These are phyloP conservation scores for Conomelus anceps DNA, from an alignment of 2,888 invertebrate species.

Conservation along the genomic window DNA sequence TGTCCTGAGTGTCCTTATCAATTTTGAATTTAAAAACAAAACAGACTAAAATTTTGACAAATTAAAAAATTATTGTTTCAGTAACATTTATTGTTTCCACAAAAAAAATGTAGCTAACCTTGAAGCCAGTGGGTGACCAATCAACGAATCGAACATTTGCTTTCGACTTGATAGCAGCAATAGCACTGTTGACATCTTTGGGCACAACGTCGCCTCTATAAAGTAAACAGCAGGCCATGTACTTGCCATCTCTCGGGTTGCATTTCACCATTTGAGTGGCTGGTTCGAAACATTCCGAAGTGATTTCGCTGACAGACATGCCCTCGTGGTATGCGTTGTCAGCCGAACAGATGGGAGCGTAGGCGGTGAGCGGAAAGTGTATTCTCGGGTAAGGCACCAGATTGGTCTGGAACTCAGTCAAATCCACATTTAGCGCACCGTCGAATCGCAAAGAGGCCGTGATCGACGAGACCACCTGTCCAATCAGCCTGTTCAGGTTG, in stretches of 20 bases:
- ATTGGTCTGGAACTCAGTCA: constrained; percentile 35
- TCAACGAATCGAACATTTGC: constrained; percentile 80
- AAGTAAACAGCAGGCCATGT: constrained; percentile 83
- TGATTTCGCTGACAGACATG: constrained; percentile 29
- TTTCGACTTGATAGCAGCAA: constrained; percentile 68
- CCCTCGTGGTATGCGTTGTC: constrained; percentile 27
- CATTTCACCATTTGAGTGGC: constrained; percentile 87
- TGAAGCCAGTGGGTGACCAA: constrained; percentile 91
- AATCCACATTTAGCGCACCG: constrained; percentile 32
- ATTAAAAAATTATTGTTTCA: too few relatives aligned
- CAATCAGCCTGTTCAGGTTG: constrained; percentile 77
- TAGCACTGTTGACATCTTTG: constrained; percentile 80
- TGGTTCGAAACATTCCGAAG: constrained; percentile 76
- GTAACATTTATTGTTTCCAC: too few relatives aligned
- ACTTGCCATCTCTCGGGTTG: constrained; percentile 73
- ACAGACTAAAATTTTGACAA: too few relatives aligned
- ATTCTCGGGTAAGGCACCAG: constrained; percentile 34
- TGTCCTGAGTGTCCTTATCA: too few relatives aligned
- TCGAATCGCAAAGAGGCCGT: constrained; percentile 33
- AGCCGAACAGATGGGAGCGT: constrained; percentile 31
- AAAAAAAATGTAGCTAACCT: constrained; percentile 47
- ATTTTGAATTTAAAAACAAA: too few relatives aligned
- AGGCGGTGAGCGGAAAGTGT: constrained; percentile 32
- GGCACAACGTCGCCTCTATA: constrained; percentile 88
- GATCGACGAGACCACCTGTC: constrained; percentile 36